Conservation (phyloP, 2,113 vertebrate species). For the Megaceryle maxima region DNA sequence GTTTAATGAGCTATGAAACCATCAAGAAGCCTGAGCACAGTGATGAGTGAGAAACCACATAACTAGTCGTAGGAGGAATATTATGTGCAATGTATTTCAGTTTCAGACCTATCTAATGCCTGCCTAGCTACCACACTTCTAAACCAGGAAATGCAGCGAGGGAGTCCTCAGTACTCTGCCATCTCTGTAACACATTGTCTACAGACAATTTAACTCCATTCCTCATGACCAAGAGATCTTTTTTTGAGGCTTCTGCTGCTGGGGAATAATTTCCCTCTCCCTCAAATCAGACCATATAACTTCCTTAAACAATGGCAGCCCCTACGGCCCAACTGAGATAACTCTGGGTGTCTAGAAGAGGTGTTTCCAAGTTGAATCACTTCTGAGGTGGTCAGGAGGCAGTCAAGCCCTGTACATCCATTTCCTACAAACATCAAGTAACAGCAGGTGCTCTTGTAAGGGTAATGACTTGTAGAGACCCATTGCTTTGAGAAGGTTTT, state of each 20-base stretch:
- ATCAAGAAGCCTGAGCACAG: neutral
- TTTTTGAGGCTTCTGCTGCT: neutral
- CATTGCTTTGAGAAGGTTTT: neutral
- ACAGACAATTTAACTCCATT: neutral
- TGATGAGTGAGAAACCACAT: neutral
- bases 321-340: neutral
- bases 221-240: neutral
- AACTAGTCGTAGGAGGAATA: neutral
- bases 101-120: neutral
- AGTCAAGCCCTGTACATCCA: neutral
- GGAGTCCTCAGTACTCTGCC: neutral
- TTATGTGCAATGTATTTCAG: neutral
- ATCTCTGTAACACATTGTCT: neutral
- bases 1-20: constrained; percentile 30
- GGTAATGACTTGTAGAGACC: neutral
- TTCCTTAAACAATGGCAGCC: neutral
- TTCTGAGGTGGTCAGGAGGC: neutral
- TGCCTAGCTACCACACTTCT: neutral
- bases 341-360: neutral
- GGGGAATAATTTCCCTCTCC: neutral
- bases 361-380: neutral
- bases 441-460: neutral
- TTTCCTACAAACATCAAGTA: neutral
- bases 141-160: neutral
- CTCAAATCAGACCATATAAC: neutral